Evolutionary conservation across 2,888 invertebrate genomes (phyloP), one percentile per base, ranked within the genome.

Genomic region (Cacoxenus indagator): DNA sequence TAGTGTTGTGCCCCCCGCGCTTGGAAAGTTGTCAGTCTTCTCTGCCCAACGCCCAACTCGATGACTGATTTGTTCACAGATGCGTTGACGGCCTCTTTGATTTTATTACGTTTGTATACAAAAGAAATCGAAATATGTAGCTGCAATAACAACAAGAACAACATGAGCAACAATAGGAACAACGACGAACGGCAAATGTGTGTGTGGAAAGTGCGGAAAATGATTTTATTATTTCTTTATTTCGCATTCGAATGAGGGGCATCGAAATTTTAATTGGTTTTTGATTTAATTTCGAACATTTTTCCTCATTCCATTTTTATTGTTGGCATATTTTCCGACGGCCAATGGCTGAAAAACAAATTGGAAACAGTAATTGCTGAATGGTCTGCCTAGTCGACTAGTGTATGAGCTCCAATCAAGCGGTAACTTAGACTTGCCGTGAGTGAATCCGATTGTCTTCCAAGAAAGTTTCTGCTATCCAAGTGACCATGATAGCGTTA

Each of bases 241-340:
- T 69, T 69, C 71, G 72, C 61, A 74, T 68, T 74, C 73, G 66
- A 77, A 78, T 70, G 75, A 78, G 27, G 4, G 17, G n/a, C n/a
- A n/a, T n/a, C n/a, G n/a, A 26, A 26, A 22, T 81, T 77, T 81
- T 80, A 78, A 80, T 83, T 80, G 74, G 59, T 55, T 51, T 76
- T 81, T 80, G 73, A 76, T 73, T 76, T 71, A 11, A 19, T 43
- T 45, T 45, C 43, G 24, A 22, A n/a, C 4, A 14, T 55, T 55
- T 55, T 1, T n/a, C 26, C n/a, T 55, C 2, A 55, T 55, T 27
- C 5, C 70, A 73, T 70, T 70, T 70, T 68, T 67, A 68, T 62
- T 73, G 66, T 73, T 61, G 46, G 65, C 31, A 29, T 65, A 22
- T 64, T 48, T 69, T 59, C 59, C 11, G 14, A 11, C 5, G 37